phyloP scores from a whole-genome alignment of 2,113 vertebrate genomes.

The Callospermophilus lateralis region DNA sequence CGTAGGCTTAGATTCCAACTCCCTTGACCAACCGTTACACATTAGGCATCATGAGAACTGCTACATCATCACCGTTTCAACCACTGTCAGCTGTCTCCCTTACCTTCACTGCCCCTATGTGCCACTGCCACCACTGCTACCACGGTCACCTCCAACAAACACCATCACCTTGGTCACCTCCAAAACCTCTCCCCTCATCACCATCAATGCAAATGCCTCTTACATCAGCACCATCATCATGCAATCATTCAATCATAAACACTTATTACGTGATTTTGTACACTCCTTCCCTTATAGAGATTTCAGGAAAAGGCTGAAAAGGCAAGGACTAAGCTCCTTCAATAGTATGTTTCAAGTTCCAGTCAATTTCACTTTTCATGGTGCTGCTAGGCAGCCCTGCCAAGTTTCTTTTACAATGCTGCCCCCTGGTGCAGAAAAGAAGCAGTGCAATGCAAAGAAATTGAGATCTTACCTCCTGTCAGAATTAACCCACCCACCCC shows the following conservation, averaged over 20 bases:
- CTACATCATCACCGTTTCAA: neutral
- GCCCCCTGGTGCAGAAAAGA: slow-evolving; percentile 23
- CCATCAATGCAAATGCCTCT: too few species aligned
- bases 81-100: neutral
- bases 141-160: neutral
- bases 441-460: neutral
- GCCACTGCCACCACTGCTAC: neutral
- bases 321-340: neutral
- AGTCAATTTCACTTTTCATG: neutral
- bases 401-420: slow-evolving; percentile 63
- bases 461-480: neutral
- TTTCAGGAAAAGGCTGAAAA: neutral
- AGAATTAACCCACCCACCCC: neutral
- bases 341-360: neutral
- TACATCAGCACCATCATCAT: accelerated
- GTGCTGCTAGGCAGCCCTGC: neutral
- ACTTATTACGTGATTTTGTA: neutral
- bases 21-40: neutral
- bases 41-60: neutral
- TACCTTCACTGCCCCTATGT: neutral
- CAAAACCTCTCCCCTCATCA: too few species aligned
- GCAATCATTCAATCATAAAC: neutral
- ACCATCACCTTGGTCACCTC: neutral
- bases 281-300: neutral
- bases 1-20: neutral